Conservation (phyloP, 2,888 invertebrate species). For the Meiosimyza platycephala region DNA sequence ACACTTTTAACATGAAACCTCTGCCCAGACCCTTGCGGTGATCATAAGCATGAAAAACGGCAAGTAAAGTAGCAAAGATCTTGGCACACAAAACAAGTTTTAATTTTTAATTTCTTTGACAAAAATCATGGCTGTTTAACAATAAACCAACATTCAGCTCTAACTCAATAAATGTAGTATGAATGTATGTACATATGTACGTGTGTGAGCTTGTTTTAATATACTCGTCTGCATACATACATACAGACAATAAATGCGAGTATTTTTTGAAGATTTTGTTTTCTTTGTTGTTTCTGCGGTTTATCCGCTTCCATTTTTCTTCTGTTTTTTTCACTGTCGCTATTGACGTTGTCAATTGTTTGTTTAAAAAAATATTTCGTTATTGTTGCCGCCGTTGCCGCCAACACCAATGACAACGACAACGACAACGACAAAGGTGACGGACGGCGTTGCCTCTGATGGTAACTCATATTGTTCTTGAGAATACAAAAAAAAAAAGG, state of each 20-base stretch:
- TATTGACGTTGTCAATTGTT: slow-evolving; percentile 12
- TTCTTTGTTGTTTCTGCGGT: too few species aligned
- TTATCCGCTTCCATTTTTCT: background rate
- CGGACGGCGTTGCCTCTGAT: background rate
- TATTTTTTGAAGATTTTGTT: too few species aligned
- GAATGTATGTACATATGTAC: too few species aligned
- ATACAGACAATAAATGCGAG: too few species aligned
- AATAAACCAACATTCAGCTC: too few species aligned
- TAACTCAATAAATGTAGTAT: too few species aligned
- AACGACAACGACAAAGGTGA: background rate
- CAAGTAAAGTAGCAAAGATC: slow-evolving; percentile 17
- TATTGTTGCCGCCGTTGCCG: slow-evolving; percentile 27
- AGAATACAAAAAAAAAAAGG: background rate
- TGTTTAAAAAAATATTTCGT: slow-evolving; percentile 27
- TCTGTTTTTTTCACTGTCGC: background rate
- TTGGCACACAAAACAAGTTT: slow-evolving; percentile 1
- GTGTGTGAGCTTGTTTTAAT: too few species aligned
- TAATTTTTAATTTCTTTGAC: background rate
- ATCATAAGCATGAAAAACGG: background rate
- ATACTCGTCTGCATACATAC: too few species aligned
- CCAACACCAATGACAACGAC: background rate
- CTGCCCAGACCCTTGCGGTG: too few species aligned
- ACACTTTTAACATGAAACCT: too few species aligned
- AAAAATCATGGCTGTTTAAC: slow-evolving; percentile 6
- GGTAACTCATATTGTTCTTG: too few species aligned